phyloP scores from a whole-genome alignment of 2,797 vertebrate genomes.

The Acridotheres tristis region DNA sequence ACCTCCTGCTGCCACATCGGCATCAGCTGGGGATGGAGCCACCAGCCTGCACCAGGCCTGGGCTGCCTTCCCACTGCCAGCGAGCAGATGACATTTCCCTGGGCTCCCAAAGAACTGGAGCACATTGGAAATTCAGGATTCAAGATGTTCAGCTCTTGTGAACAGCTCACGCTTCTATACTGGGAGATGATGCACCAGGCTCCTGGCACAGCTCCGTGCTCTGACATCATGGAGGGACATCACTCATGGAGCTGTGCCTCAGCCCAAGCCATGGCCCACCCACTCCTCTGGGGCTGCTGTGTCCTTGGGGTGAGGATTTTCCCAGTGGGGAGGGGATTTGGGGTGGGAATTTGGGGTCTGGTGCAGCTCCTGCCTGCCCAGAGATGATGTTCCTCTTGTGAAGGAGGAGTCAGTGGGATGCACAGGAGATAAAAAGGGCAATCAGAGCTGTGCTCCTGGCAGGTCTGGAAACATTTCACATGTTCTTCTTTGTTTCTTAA shows the following conservation, averaged over 20 bases:
- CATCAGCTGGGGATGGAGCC: not conserved
- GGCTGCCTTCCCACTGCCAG: not conserved
- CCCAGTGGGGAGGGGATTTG: not conserved
- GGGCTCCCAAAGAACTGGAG: constrained; percentile 14
- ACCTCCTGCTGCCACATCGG: not conserved
- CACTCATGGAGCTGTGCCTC: not conserved
- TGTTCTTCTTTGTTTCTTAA: not conserved
- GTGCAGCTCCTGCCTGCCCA: not conserved
- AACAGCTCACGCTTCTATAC: constrained; percentile 42
- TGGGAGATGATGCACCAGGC: constrained; percentile 41
- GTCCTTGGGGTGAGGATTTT: not conserved
- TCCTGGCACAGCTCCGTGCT: not conserved
- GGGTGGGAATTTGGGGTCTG: not conserved
- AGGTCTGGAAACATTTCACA: not conserved
- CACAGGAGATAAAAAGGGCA: not conserved
- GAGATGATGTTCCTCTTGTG: not conserved
- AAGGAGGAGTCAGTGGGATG: not conserved
- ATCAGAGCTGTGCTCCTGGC: not conserved
- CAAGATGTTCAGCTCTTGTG: constrained; percentile 42
- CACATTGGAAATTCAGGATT: not conserved
- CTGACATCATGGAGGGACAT: constrained; percentile 29
- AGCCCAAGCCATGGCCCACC: not conserved
- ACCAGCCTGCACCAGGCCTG: not conserved
- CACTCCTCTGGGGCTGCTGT: not conserved
- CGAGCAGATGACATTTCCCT: not conserved